Conservation (phyloP, 2,888 invertebrate species). For the Lycaena phlaeas region DNA sequence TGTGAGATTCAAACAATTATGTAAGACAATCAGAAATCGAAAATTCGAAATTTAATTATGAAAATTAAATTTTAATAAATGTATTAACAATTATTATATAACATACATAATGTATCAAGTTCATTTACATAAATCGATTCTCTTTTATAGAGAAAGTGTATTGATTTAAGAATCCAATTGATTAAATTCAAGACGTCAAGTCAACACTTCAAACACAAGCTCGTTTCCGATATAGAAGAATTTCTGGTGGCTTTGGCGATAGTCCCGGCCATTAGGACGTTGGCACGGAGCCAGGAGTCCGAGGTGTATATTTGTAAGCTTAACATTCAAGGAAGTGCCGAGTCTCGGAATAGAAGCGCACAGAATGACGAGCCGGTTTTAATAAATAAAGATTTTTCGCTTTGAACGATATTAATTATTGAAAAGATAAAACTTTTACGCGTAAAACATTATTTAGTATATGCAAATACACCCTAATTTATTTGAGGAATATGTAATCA, state of each 20-base stretch:
- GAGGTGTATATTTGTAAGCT: slow-evolving; percentile 65
- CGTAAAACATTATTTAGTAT: too few species aligned
- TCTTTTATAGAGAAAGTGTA: too few species aligned
- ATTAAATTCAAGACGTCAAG: slow-evolving; percentile 27
- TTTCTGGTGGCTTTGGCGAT: slow-evolving; percentile 43
- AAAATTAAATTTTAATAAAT: too few species aligned
- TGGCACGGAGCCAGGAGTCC: slow-evolving; percentile 51
- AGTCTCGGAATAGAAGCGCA: slow-evolving; percentile 61
- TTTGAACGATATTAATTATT: background rate
- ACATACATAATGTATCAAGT: too few species aligned
- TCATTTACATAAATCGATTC: too few species aligned
- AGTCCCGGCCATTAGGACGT: slow-evolving; percentile 51
- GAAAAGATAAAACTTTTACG: too few species aligned
- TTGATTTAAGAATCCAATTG: too few species aligned
- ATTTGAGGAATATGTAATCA: too few species aligned
- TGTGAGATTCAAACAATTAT: slow-evolving; percentile 8
- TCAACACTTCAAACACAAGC: slow-evolving; percentile 45
- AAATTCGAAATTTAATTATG: too few species aligned
- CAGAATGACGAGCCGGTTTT: slow-evolving; percentile 34
- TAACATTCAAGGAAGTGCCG: slow-evolving; percentile 67
- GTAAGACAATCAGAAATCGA: too few species aligned
- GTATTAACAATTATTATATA: too few species aligned
- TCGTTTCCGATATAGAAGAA: slow-evolving; percentile 57
- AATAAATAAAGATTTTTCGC: slow-evolving; percentile 17
- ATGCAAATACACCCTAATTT: too few species aligned